Evolutionary conservation across 2,113 vertebrate genomes (phyloP).

Genomic region (Amazona guildingii): DNA sequence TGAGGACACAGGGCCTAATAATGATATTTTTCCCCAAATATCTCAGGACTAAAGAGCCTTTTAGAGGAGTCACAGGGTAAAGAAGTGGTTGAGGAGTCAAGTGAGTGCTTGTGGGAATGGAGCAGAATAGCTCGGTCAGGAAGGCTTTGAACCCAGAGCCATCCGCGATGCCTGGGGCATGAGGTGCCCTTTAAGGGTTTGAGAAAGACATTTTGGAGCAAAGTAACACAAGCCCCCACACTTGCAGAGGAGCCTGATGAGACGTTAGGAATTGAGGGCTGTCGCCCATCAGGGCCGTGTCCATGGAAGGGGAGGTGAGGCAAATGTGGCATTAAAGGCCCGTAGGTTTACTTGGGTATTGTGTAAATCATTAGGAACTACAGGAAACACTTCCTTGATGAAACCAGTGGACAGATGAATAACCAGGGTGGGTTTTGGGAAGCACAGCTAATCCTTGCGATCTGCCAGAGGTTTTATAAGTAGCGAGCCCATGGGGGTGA

Average conservation of each 20-base stretch:
- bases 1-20: background rate
- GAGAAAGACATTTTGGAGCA: background rate
- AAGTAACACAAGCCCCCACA: background rate
- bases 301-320: background rate
- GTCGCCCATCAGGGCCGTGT: accelerated
- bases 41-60: background rate
- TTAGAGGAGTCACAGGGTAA: background rate
- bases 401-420: background rate
- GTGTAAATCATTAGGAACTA: background rate
- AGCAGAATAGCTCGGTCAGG: background rate
- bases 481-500: background rate
- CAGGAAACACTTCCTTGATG: background rate
- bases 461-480: background rate
- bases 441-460: background rate
- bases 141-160: background rate
- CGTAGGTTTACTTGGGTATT: background rate
- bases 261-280: background rate
- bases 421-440: background rate
- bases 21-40: background rate
- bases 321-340: background rate
- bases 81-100: background rate
- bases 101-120: background rate
- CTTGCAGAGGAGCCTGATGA: background rate
- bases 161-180: background rate
- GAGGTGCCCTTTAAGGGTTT: background rate